Conservation (phyloP, 2,888 invertebrate species). For the Hanleya hanleyi region DNA sequence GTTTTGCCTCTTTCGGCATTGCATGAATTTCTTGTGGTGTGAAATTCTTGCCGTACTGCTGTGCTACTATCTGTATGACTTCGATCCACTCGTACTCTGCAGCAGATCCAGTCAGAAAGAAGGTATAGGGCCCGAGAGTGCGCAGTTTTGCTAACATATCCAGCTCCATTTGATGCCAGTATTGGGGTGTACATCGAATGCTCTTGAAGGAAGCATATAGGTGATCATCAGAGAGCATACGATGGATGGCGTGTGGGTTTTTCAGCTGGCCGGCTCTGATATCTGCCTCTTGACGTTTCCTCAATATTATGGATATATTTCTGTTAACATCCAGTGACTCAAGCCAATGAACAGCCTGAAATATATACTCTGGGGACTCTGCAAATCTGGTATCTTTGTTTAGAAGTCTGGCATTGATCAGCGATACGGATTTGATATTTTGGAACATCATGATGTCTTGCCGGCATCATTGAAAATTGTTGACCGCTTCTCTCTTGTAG, state of each 20-base stretch:
- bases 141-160: constrained; percentile 38
- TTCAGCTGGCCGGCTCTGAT: constrained; percentile 11
- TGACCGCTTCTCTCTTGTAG: too few relatives aligned
- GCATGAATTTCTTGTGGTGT: constrained; percentile 4
- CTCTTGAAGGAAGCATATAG: constrained; percentile 26
- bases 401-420: constrained; percentile 16
- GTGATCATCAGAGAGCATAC: constrained; percentile 20
- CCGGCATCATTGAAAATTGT: too few relatives aligned
- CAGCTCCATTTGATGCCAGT: constrained; percentile 34
- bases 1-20: constrained; percentile 13
- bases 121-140: constrained; percentile 38
- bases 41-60: constrained; percentile 30
- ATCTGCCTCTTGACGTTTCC: constrained; percentile 18
- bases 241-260: constrained; percentile 15
- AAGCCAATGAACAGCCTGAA: constrained; percentile 27
- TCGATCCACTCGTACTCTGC: constrained; percentile 42
- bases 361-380: constrained; percentile 30
- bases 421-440: too few relatives aligned
- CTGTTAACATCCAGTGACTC: constrained; percentile 15
- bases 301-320: constrained; percentile 15
- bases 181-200: constrained; percentile 27
- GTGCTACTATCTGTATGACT: constrained; percentile 29
- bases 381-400: constrained; percentile 22
- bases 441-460: too few relatives aligned
- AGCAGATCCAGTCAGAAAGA: constrained; percentile 34